phyloP scores from a whole-genome alignment of 2,888 invertebrate genomes.

The Ochropleura leucogaster region DNA sequence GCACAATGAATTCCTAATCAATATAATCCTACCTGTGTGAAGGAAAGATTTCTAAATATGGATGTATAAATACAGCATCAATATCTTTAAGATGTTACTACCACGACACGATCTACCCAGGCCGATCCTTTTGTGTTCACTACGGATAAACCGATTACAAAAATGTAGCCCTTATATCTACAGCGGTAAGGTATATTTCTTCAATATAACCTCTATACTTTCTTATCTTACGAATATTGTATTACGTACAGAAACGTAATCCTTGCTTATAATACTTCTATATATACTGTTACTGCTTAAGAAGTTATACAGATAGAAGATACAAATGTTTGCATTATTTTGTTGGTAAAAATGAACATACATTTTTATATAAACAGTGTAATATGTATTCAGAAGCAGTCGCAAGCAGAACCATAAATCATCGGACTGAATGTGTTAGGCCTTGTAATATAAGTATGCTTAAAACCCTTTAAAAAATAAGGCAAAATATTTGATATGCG shows the following conservation, averaged over 20 bases:
- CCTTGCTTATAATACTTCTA: slow-evolving; percentile 54
- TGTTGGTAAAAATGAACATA: slow-evolving; percentile 30
- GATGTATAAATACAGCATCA: slow-evolving; percentile 36
- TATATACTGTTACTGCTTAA: slow-evolving; percentile 48
- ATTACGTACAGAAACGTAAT: slow-evolving; percentile 60
- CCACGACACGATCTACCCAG: slow-evolving; percentile 46
- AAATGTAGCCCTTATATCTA: slow-evolving; percentile 46
- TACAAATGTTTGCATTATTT: slow-evolving; percentile 38
- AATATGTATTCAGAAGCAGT: slow-evolving; percentile 47
- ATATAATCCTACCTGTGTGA: slow-evolving; percentile 23
- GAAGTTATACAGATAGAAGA: slow-evolving; percentile 31
- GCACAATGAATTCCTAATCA: background rate
- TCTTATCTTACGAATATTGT: slow-evolving; percentile 60
- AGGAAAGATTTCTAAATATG: slow-evolving; percentile 14
- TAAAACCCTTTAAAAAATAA: slow-evolving; percentile 35
- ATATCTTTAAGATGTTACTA: slow-evolving; percentile 57
- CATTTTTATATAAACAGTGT: slow-evolving; percentile 40
- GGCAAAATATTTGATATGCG: slow-evolving; percentile 14
- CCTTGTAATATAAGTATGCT: slow-evolving; percentile 29
- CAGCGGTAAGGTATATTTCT: slow-evolving; percentile 41
- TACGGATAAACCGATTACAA: slow-evolving; percentile 45
- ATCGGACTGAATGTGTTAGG: slow-evolving; percentile 28
- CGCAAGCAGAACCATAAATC: slow-evolving; percentile 30
- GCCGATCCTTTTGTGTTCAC: slow-evolving; percentile 56
- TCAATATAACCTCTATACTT: slow-evolving; percentile 37